phyloP scores from a whole-genome alignment of 2,113 vertebrate genomes.

The Candoia aspera region DNA sequence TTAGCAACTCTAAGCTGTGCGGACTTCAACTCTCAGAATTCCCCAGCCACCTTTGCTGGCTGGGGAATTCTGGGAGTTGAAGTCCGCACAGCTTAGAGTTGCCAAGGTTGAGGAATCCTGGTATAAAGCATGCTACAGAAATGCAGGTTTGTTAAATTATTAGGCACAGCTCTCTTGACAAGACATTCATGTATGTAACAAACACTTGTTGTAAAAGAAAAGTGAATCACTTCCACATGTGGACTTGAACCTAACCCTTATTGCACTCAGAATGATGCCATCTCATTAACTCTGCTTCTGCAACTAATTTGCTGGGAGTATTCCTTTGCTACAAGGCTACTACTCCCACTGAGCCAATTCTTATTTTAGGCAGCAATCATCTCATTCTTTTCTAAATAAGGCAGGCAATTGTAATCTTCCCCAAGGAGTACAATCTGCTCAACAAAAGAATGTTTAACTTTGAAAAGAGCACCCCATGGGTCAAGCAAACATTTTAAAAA shows the following conservation, averaged over 20 bases:
- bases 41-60: no score
- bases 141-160: background rate
- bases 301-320: background rate
- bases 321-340: background rate
- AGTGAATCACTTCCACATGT: background rate
- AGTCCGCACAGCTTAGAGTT: no score
- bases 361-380: slow-evolving; percentile 16
- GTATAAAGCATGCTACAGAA: background rate
- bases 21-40: no score
- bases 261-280: background rate
- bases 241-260: background rate
- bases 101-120: background rate
- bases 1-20: no score
- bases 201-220: background rate
- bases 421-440: slow-evolving; percentile 2
- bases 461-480: background rate
- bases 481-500: background rate
- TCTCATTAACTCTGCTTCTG: background rate
- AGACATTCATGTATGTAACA: background rate
- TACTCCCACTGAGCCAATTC: background rate
- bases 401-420: slow-evolving; percentile 1
- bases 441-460: background rate
- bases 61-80: no score
- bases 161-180: background rate
- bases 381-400: background rate